Evolutionary conservation across 2,113 vertebrate species (phyloP), one percentile per base, ranked within the genome.

Genomic region (Cricetomys ansorgei): DNA sequence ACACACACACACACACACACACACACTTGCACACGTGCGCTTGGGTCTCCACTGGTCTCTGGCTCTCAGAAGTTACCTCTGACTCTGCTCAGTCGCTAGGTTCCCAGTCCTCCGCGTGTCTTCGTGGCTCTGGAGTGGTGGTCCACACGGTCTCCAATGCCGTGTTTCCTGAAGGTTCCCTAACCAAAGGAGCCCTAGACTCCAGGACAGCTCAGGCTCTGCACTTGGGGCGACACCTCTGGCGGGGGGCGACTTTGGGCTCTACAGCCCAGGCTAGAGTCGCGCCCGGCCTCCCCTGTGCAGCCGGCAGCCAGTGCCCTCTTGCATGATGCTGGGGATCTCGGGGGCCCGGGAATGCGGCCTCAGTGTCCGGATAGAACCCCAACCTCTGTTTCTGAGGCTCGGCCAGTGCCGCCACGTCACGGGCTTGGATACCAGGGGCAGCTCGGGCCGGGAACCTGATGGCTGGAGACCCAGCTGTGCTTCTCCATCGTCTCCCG

Each of bases 251-350:
- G 16, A 59, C 69, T 87, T 59, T 65, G 3, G 57, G 85, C 62
- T 1, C 23, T 73, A 92, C 88, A 75, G 57, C 57, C 65, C 5
- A 29, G 31, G 53, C 29, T 43, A 31, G 57, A 57, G 65, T 65
- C 21, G 77, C 48, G n/a, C 73, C 43, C 23, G 13, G 88, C 69
- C 29, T 69, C 50, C 13, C 64, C 64, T 50, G 62, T 65, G 72
- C 80, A 48, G 73, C n/a, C 48, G 70, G 45, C 34, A 73, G 59
- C 84, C 6, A 2, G 79, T 45, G 85, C 67, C 37, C 72, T 70
- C 95, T 97, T 92, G 95, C 98, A 98, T 98, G 97, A 97, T 96
- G 95, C 95, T 94, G 10, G 29, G 88, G 96, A 59, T 91, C 53
- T 10, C 88, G 27, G 91, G 48, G 70, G 64, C 93, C 27, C 40